These are phyloP conservation scores for Drosophila differens DNA, from an alignment of 2,888 invertebrate species.

Conservation along the genomic window DNA sequence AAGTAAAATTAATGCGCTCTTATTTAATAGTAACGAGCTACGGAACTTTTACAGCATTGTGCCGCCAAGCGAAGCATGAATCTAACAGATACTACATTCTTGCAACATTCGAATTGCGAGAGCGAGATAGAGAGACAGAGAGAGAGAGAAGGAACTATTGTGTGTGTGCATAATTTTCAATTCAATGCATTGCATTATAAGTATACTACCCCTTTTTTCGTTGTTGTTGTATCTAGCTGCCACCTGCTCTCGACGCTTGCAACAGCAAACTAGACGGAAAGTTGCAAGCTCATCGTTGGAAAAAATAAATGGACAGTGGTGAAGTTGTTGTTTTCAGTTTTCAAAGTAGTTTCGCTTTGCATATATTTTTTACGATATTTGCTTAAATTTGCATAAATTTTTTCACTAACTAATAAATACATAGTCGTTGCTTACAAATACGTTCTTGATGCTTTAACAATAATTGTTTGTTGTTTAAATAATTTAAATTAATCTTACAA, in stretches of 20 bases:
- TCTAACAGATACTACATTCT: conserved; percentile 43
- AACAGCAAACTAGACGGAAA: conserved; percentile 43
- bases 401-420: conserved; percentile 78
- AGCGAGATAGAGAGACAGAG: neutral
- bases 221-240: conserved; percentile 16
- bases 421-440: conserved; percentile 60
- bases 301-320: conserved; percentile 44
- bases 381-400: conserved; percentile 72
- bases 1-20: conserved; percentile 67
- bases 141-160: neutral
- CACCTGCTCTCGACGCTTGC: conserved; percentile 39
- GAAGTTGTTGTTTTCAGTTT: conserved; percentile 42
- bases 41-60: conserved; percentile 45
- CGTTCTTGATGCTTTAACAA: conserved; percentile 43
- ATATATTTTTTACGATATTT: conserved; percentile 66
- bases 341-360: conserved; percentile 55
- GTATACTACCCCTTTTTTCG: conserved; percentile 32
- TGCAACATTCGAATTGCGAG: conserved; percentile 1
- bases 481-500: conserved; percentile 69
- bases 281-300: conserved; percentile 63
- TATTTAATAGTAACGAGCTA: conserved; percentile 55
- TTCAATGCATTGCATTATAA: conserved; percentile 44
- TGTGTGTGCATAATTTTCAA: conserved; percentile 57
- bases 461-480: conserved; percentile 48
- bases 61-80: conserved; percentile 40